Base-by-base conservation (phyloP, 92 coral and sea anemone genomes). In the Diadumene lineata region DNA sequence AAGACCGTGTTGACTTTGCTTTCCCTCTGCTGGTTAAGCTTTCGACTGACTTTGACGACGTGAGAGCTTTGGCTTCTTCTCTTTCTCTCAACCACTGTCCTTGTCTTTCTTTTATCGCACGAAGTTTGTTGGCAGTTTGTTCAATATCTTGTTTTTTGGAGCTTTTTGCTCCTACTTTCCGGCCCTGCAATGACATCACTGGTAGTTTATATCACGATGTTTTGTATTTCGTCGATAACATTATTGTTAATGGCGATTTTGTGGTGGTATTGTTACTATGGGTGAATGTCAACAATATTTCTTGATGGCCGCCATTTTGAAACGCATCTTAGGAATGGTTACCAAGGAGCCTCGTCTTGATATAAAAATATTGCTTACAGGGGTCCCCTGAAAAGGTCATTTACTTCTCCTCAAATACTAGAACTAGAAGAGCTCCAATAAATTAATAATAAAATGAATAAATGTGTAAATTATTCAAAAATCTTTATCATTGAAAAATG, bases 31-130 rank as follows among this genome's bases (percentile, higher is more conserved):
- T 80, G 21, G 73, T 68, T 38, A 81, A 34, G 69, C 77, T 75
- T 11, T 87, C 82, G 34, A 70, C 56, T 31, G 86, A 79, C 11
- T 50, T 71, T 17, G 73, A 79, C 77, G 68, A 77, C 69, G 58
- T 43, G 64, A 32, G 44, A n/a, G 64, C 73, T 51, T 83, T 92
- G 9, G 92, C 87, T 10, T 79, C 88, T 29, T 96, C 96, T 76
- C 99, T 67, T 60, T 96, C 92, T 75, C 77, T 87, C 97, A 96
- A 89, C 99, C 99, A 96, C 16, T 78, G 86, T 61, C 84, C 87
- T 58, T 96, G 99, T 68, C 91, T 78, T 68, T 96, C 93, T 30
- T 90, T 90, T 24, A 96, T 84, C 50, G 85, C 80, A 28, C 93
- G 86, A 34, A 92, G 96, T 80, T 96, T 96, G 53, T 89, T 92